Conservation (phyloP, 2,888 invertebrate species). For the Torymus tubicola region DNA sequence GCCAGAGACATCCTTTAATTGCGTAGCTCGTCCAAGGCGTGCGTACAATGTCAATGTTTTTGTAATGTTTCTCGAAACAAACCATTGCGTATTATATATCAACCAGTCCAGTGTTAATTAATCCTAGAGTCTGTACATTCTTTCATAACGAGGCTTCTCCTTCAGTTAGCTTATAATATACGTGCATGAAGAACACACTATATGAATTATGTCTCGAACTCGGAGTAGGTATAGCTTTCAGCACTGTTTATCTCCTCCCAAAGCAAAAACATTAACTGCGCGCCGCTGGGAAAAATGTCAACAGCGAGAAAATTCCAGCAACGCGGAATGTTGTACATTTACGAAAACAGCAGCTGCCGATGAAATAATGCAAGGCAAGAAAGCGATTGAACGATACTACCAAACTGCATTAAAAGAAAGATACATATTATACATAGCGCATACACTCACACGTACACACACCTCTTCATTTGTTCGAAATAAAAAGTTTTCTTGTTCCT, state of each 20-base stretch:
- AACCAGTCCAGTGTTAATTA: neutral
- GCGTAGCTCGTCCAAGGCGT: too few species aligned
- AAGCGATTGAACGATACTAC: constrained; percentile 26
- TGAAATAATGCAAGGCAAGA: constrained; percentile 20
- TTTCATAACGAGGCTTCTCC: too few species aligned
- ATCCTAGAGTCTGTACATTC: neutral
- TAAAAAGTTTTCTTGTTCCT: constrained; percentile 18
- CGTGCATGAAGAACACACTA: too few species aligned
- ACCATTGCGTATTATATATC: neutral
- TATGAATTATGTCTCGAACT: too few species aligned
- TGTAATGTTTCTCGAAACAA: neutral
- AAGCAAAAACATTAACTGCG: neutral
- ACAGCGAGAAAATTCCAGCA: constrained; percentile 7
- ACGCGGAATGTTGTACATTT: constrained; percentile 27
- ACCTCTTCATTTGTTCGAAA: constrained; percentile 14
- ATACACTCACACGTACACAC: neutral
- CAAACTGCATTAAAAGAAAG: constrained; percentile 13
- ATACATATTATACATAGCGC: constrained; percentile 5
- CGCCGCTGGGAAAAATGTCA: neutral
- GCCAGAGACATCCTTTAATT: neutral
- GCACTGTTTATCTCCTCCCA: too few species aligned
- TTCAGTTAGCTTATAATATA: too few species aligned
- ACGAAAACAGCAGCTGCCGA: neutral
- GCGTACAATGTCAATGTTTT: neutral
- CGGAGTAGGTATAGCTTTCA: too few species aligned